phyloP scores from a whole-genome alignment of 1,140 invertebrate genomes.

The Sycophila sp. region DNA sequence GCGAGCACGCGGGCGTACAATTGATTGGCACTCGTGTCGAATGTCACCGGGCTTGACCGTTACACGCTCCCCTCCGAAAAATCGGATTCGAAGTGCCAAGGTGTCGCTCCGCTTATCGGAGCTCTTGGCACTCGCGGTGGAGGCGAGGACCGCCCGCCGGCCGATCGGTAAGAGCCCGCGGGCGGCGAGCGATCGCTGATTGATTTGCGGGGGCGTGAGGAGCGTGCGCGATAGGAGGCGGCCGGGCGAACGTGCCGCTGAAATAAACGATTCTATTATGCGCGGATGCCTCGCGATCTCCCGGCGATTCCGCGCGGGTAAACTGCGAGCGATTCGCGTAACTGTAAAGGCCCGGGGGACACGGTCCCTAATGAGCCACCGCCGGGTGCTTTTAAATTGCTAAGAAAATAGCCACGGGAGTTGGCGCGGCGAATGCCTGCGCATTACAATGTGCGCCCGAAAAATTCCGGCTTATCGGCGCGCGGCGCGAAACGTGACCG shows the following conservation, averaged over 20 bases:
- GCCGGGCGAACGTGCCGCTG: not conserved
- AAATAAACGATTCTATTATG: not conserved
- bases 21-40: not conserved
- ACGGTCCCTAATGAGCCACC: conserved; percentile 4
- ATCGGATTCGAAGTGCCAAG: too few relatives aligned
- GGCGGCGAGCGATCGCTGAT: not conserved
- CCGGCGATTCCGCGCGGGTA: not conserved
- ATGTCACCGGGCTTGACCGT: too few relatives aligned
- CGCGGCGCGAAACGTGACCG: not conserved
- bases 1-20: not conserved
- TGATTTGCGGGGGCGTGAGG: not conserved
- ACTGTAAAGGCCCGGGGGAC: conserved; percentile 11
- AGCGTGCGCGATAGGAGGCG: not conserved
- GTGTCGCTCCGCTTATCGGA: too few relatives aligned
- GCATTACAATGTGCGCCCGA: conserved; percentile 9
- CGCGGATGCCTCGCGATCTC: not conserved
- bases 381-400: conserved; percentile 15
- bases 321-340: conserved; percentile 2
- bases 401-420: conserved; percentile 25
- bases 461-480: too few relatives aligned
- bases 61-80: too few relatives aligned
- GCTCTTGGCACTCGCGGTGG: too few relatives aligned
- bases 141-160: not conserved
- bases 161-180: not conserved
- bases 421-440: not conserved